Conservation (phyloP, 2,113 vertebrate genomes). For the Dasypus novemcinctus region DNA sequence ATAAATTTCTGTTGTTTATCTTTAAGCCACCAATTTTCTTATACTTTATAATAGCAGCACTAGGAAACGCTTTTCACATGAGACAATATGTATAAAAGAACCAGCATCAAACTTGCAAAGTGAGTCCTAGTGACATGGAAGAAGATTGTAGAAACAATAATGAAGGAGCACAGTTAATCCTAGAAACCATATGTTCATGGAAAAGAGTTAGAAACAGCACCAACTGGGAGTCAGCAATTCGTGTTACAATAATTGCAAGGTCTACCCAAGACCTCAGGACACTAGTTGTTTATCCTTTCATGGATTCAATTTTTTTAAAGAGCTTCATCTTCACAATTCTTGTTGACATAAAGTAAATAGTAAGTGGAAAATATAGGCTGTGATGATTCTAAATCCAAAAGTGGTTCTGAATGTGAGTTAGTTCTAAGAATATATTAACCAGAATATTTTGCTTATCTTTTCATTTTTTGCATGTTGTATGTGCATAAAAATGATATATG, state of each 20-base stretch:
- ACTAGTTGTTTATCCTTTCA: neutral
- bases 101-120: neutral
- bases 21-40: too few species aligned
- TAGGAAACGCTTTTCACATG: neutral
- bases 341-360: neutral
- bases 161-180: too few species aligned
- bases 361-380: neutral
- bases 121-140: too few species aligned
- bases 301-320: neutral
- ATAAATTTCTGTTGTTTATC: too few species aligned
- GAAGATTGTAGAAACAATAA: neutral
- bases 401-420: neutral
- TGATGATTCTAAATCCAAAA: neutral
- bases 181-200: neutral
- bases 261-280: too few species aligned
- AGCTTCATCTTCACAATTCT: neutral
- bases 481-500: neutral
- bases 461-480: neutral
- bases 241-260: neutral
- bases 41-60: too few species aligned
- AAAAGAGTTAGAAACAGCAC: neutral
- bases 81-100: neutral
- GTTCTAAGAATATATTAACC: neutral
- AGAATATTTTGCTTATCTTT: neutral
- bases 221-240: rapidly evolving